Conservation (phyloP, 2,888 invertebrate genomes). For the Siphonodentalium dalli region DNA sequence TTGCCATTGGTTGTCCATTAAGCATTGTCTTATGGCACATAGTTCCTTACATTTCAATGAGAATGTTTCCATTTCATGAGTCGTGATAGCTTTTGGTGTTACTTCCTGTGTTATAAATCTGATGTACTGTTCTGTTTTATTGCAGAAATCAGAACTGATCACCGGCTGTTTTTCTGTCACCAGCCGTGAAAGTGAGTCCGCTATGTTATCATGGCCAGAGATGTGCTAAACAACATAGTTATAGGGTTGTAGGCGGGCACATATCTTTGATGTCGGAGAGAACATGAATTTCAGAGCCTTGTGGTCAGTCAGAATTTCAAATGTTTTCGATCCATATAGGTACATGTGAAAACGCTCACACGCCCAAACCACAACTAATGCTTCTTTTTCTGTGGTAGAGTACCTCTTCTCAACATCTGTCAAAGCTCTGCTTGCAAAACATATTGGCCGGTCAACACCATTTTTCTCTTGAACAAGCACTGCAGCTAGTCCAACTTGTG, state of each 20-base stretch:
- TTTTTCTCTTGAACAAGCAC: conserved; percentile 23
- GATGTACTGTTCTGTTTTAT: conserved; percentile 1
- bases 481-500: conserved; percentile 23
- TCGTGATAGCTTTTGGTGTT: conserved; percentile 4
- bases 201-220: too few relatives aligned
- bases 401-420: conserved; percentile 25
- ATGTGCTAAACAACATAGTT: too few relatives aligned
- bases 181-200: too few relatives aligned
- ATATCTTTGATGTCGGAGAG: too few relatives aligned
- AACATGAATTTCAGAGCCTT: too few relatives aligned
- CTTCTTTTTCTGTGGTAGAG: conserved; percentile 29
- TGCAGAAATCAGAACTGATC: too few relatives aligned
- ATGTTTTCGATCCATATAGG: conserved; percentile 30
- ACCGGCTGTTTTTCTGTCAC: too few relatives aligned
- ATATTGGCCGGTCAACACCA: conserved; percentile 14
- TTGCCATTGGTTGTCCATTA: too few relatives aligned
- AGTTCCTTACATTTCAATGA: too few relatives aligned
- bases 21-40: too few relatives aligned
- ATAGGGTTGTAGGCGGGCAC: too few relatives aligned
- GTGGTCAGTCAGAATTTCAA: too few relatives aligned
- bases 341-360: conserved; percentile 35
- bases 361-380: conserved; percentile 35
- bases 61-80: conserved; percentile 10
- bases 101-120: conserved; percentile 5
- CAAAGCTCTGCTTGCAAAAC: conserved; percentile 28